These are phyloP conservation scores for Eulacestoma nigropectus DNA, from an alignment of 2,113 vertebrate genomes.

Conservation along the genomic window DNA sequence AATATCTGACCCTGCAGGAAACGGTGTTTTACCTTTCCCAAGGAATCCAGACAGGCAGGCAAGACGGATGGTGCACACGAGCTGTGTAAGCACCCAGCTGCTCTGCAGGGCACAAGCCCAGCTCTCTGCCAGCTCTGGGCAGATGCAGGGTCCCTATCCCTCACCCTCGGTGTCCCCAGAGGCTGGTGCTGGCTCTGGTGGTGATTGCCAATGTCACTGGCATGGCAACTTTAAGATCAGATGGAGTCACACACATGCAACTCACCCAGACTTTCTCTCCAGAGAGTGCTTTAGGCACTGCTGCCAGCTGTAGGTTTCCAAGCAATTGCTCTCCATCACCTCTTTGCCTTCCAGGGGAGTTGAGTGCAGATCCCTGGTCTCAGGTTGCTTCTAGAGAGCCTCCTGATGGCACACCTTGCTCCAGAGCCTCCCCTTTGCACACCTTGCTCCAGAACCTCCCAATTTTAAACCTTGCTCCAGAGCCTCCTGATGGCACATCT, in stretches of 20 bases:
- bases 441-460: too few species aligned
- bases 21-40: conserved; percentile 30
- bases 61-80: not conserved
- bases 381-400: not conserved
- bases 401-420: not conserved
- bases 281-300: not conserved
- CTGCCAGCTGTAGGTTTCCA: fast-evolving
- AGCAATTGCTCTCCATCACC: not conserved
- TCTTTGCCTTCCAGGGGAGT: not conserved
- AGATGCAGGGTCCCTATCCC: not conserved
- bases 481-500: too few species aligned
- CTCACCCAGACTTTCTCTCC: not conserved
- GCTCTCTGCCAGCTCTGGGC: not conserved
- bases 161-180: fast-evolving
- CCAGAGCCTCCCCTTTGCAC: not conserved
- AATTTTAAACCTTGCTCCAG: too few species aligned
- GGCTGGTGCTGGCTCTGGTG: not conserved
- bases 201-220: not conserved
- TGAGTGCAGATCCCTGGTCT: not conserved
- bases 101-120: not conserved
- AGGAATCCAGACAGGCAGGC: conserved; percentile 11
- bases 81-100: not conserved
- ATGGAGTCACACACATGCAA: fast-evolving
- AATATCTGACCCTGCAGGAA: conserved; percentile 52
- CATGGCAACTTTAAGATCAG: not conserved